phyloP scores from a whole-genome alignment of 2,888 invertebrate genomes.

The Eupithecia insigniata region DNA sequence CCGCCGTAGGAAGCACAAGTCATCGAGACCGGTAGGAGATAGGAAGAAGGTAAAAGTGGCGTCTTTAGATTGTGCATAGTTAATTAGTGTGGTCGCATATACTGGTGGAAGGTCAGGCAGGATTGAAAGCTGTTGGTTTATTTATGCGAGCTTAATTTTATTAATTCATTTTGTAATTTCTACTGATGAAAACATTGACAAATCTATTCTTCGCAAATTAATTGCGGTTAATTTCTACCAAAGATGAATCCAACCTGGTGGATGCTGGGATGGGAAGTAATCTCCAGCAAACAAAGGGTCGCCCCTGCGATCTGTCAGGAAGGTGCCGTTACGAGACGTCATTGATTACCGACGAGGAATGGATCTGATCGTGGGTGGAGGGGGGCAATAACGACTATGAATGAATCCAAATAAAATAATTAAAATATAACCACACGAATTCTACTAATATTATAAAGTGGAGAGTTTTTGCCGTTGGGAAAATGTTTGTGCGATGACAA shows the following conservation, averaged over 20 bases:
- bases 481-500: no score
- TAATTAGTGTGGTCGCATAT: constrained; percentile 9
- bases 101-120: background rate
- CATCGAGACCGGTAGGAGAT: constrained; percentile 10
- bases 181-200: no score
- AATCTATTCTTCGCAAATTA: background rate
- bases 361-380: background rate
- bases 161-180: background rate
- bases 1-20: constrained; percentile 5
- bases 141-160: background rate
- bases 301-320: constrained; percentile 2
- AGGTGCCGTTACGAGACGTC: constrained; percentile 8
- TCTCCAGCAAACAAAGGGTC: constrained; percentile 1
- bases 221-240: background rate
- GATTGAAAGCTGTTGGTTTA: background rate
- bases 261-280: background rate
- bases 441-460: no score
- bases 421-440: no score
- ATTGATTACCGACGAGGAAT: constrained; percentile 10
- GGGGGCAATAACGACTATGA: background rate
- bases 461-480: no score
- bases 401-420: background rate
- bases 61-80: background rate
- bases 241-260: background rate
- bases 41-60: background rate